Evolutionary conservation across 2,888 invertebrate species (phyloP).

Genomic region (Theretra japonica): DNA sequence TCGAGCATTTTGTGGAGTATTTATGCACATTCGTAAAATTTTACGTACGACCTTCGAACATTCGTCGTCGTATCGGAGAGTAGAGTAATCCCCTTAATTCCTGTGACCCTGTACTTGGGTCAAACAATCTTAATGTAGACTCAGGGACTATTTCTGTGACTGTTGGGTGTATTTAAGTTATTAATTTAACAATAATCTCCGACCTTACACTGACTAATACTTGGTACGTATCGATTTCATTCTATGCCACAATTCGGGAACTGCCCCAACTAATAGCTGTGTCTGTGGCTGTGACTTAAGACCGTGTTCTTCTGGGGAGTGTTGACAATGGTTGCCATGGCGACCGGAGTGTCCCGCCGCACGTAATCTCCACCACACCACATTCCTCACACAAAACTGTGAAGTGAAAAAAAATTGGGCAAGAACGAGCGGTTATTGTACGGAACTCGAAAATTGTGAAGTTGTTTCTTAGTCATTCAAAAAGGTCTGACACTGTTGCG

Average conservation of each 20-base stretch:
- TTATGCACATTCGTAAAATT: no score
- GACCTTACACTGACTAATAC: not conserved
- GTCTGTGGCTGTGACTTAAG: no score
- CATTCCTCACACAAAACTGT: constrained; percentile 77
- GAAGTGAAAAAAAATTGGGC: constrained; percentile 60
- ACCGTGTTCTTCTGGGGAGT: not conserved
- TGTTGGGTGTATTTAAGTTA: not conserved
- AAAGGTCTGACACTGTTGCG: no score
- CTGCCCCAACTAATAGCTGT: not conserved
- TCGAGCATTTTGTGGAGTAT: no score
- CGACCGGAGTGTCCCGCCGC: constrained; percentile 47
- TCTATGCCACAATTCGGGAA: not conserved
- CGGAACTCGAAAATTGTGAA: not conserved
- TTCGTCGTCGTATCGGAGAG: no score
- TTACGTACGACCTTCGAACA: no score
- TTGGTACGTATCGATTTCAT: not conserved
- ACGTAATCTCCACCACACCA: constrained; percentile 71
- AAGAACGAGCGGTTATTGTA: constrained; percentile 49
- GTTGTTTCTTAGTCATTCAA: no score
- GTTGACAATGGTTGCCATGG: constrained; percentile 39
- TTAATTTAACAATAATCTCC: not conserved
- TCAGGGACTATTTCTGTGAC: not conserved
- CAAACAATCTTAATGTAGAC: no score
- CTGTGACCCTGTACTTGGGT: no score
- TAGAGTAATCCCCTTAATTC: no score